A percentile compares a stretch with the other conserved stretches of the same genome.
phyloP scores from a whole-genome alignment of 2,113 vertebrate genomes.

The Gila orcuttii region DNA sequence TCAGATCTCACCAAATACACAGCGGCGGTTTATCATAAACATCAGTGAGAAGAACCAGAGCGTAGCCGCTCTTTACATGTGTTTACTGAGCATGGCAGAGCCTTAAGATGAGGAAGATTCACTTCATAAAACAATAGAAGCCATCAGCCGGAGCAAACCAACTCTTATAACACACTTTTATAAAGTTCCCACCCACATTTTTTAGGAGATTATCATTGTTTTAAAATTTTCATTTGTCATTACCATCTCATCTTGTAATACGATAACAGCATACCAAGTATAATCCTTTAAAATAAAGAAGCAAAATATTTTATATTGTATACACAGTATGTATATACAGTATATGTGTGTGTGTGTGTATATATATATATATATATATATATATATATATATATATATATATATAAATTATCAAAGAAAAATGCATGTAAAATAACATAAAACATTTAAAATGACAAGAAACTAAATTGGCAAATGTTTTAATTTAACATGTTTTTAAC shows the following conservation, averaged over 20 bases:
- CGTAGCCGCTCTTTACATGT: not conserved
- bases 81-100: conserved; percentile 13
- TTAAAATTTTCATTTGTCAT: not conserved
- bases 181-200: not conserved
- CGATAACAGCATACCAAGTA: no score
- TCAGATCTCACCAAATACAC: not conserved
- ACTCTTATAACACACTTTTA: not conserved
- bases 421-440: no score
- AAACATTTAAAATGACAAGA: no score
- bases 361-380: no score
- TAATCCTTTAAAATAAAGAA: no score
- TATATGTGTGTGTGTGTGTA: no score
- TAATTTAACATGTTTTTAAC: no score
- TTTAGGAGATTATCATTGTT: not conserved
- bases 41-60: not conserved
- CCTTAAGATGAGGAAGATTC: not conserved
- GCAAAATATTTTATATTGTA: no score
- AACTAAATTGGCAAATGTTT: no score
- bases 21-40: conserved; percentile 14
- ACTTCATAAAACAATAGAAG: not conserved
- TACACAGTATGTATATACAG: no score
- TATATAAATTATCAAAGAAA: no score
- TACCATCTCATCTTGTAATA: not conserved
- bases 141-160: not conserved
- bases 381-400: no score